phyloP scores from a whole-genome alignment of 2,797 vertebrate species.

The Halcyon badia region DNA sequence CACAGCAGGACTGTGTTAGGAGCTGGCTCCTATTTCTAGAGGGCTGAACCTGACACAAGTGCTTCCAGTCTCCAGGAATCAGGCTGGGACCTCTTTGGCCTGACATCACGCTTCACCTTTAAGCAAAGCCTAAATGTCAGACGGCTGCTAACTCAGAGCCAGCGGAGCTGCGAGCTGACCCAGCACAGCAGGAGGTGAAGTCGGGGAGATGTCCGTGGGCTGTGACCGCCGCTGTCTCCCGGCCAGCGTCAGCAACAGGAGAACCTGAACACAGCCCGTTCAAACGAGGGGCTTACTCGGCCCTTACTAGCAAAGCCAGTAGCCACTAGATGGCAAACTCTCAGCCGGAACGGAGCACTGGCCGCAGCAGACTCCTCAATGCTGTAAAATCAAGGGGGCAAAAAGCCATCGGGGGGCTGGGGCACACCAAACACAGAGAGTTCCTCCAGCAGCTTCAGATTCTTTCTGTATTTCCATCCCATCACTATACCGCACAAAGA shows the following conservation, averaged over 20 bases:
- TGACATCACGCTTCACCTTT: background rate
- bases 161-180: background rate
- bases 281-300: background rate
- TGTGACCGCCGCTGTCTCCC: background rate
- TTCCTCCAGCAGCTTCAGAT: background rate
- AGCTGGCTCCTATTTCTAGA: background rate
- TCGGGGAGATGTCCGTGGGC: background rate
- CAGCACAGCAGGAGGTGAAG: background rate
- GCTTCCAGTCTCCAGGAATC: background rate
- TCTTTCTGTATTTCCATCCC: background rate
- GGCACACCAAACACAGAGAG: background rate
- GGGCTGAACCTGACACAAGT: background rate
- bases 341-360: background rate
- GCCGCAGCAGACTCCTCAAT: background rate
- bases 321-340: constrained; percentile 75
- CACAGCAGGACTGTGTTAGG: background rate
- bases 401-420: background rate
- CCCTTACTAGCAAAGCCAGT: background rate
- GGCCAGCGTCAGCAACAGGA: background rate
- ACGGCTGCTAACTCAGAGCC: background rate
- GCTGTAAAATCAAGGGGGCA: background rate
- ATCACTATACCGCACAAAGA: background rate
- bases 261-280: background rate
- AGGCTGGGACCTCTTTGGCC: background rate
- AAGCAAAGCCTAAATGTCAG: background rate